Percentiles rank a stretch among this genome's conserved stretches.
These are phyloP conservation scores for Macroglossus sobrinus DNA, from an alignment of 2,113 vertebrate species.

Conservation along the genomic window DNA sequence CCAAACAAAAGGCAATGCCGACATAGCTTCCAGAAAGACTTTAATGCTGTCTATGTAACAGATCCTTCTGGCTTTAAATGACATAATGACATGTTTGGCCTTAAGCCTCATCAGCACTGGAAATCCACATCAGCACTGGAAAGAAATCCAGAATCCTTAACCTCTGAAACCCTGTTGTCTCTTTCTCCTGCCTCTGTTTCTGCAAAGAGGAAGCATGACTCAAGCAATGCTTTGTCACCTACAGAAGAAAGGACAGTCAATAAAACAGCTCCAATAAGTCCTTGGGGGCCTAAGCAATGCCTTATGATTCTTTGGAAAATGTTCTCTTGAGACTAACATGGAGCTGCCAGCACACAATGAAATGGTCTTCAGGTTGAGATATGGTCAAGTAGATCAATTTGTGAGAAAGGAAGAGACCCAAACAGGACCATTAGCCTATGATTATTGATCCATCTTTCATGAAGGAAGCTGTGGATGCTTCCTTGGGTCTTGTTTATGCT, in stretches of 20 bases:
- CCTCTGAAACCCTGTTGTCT: neutral
- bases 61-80: neutral
- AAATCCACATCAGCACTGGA: neutral
- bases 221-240: neutral
- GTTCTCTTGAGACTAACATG: neutral
- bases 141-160: neutral
- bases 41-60: neutral
- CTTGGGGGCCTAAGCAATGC: neutral
- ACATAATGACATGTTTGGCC: neutral
- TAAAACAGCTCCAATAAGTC: neutral
- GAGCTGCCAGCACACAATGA: neutral
- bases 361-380: neutral
- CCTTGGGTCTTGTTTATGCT: neutral
- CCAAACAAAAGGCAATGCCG: neutral
- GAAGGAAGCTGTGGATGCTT: neutral
- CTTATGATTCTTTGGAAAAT: neutral
- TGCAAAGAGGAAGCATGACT: neutral
- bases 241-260: neutral
- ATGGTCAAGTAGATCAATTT: neutral
- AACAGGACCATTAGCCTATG: neutral
- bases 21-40: neutral
- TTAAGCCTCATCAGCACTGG: neutral
- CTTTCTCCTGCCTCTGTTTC: neutral
- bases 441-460: neutral
- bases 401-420: neutral